A percentile compares a stretch with the other conserved stretches of the same genome.
Conservation (phyloP, 2,888 invertebrate species). For the Cancer borealis region DNA sequence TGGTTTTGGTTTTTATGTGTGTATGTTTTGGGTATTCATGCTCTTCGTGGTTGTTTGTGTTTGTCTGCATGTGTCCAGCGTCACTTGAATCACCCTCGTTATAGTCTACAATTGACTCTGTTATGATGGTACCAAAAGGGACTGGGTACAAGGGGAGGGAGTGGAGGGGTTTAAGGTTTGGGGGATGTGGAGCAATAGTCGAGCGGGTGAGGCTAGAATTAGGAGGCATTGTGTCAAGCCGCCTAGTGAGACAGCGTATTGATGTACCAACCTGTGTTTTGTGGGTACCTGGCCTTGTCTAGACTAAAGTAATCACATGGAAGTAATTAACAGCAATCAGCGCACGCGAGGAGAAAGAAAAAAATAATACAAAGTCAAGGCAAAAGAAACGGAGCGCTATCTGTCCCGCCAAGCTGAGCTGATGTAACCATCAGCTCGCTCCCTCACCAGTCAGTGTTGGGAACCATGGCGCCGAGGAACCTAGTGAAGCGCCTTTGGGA, state of each 20-base stretch:
- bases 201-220: background rate
- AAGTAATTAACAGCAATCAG: background rate
- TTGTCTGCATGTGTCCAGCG: too few species aligned
- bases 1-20: too few species aligned
- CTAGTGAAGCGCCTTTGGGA: background rate
- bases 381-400: background rate
- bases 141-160: background rate
- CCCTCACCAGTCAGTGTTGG: background rate
- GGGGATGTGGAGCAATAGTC: background rate
- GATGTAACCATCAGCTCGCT: slow-evolving; percentile 1
- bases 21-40: too few species aligned
- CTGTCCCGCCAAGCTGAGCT: background rate
- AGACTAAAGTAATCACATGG: background rate
- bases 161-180: background rate
- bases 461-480: slow-evolving; percentile 1
- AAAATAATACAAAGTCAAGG: background rate
- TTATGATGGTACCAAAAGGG: too few species aligned
- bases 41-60: too few species aligned
- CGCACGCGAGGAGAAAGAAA: background rate
- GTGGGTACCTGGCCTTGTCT: background rate
- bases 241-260: background rate
- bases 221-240: background rate
- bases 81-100: too few species aligned
- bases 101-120: too few species aligned
- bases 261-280: background rate